Base-by-base conservation (phyloP, 2,888 invertebrate species). In the Gymnosoma rotundatum region DNA sequence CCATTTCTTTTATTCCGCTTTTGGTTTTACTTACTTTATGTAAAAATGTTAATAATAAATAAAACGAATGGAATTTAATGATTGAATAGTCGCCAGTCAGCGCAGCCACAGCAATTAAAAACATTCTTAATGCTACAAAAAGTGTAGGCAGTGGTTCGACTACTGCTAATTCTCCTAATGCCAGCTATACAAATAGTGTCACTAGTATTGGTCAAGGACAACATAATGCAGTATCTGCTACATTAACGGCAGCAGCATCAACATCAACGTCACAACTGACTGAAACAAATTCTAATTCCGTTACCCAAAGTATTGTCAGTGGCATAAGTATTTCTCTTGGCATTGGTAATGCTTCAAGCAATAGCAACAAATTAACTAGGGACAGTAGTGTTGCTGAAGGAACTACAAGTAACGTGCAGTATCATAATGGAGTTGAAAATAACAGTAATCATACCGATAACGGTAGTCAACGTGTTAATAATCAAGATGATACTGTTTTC, bases 51-150 rank as follows among this genome's bases (percentile, higher is more conserved):
- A 56, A 2, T 32, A 14, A 25, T 25, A 25, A 52, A 32, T 36
- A 72, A 72, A 45, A 42, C 42, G 6, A 72, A 50, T 64, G 18
- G 58, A 21, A 70, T 54, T 45, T 32, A 38, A 25, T 52, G 4
- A 54, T 56, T 38, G 6, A 56, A 69, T 67, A 90, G 90, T 90
- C 91, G 76, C 89, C 91, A 63, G 90, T 90, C 61, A 91, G 90
- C 76, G 90, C 90, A 78, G 91, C 90, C 66, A 89, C 90, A 67
- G 90, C 90, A 66, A 90, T 90, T 73, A 90, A 90, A 87, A 91
- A 87, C 81, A 90, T 90, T 79, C 88, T 90, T 80, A 90, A 90
- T 88, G 90, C 90, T 83, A 91, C 91, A 32, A 90, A 90, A 87
- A 90, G 86, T 88, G 90, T 91, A 58, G 90, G 90, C 38, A 87